phyloP scores from a whole-genome alignment of 2,888 invertebrate genomes.

The Steinernema hermaphroditum region DNA sequence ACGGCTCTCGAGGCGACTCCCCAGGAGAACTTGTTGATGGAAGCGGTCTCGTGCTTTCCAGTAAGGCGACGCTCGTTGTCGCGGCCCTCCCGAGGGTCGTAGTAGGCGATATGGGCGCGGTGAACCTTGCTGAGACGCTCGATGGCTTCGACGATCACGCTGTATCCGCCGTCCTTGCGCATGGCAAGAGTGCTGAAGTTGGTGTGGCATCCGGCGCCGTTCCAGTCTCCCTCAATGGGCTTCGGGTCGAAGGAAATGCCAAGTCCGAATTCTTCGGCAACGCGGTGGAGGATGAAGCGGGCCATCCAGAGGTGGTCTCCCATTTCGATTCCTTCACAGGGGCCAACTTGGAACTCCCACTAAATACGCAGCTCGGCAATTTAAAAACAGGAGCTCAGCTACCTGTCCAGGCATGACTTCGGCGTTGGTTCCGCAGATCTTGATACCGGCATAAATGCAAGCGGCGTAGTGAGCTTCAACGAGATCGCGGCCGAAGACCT shows the following conservation, averaged over 20 bases:
- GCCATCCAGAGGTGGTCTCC: constrained; percentile 70
- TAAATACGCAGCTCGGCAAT: constrained; percentile 35
- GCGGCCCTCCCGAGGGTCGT: constrained; percentile 85
- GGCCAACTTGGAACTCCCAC: constrained; percentile 69
- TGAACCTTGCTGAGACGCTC: constrained; percentile 88
- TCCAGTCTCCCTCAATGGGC: constrained; percentile 76
- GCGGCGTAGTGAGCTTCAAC: constrained; percentile 92
- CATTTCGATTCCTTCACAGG: constrained; percentile 70
- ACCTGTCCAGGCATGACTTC: constrained; percentile 80
- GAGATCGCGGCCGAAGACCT: constrained; percentile 89
- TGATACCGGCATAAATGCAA: constrained; percentile 88
- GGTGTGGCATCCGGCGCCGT: constrained; percentile 88
- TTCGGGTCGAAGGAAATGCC: constrained; percentile 69
- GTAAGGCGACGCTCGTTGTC: constrained; percentile 93
- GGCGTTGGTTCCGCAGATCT: constrained; percentile 88
- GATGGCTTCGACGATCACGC: constrained; percentile 87
- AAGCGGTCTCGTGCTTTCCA: constrained; percentile 91
- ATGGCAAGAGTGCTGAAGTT: constrained; percentile 91
- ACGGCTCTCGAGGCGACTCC: constrained; percentile 72
- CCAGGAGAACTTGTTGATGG: constrained; percentile 87
- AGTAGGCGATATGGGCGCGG: constrained; percentile 88
- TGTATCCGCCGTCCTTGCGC: constrained; percentile 80
- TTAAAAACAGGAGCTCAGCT: constrained; percentile 38
- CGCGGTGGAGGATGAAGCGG: constrained; percentile 69
- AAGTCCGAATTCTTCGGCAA: constrained; percentile 70